A percentile compares a stretch with the other conserved stretches of the same genome.
phyloP scores from a whole-genome alignment of 1,140 invertebrate species.

The Camponotus pennsylvanicus region DNA sequence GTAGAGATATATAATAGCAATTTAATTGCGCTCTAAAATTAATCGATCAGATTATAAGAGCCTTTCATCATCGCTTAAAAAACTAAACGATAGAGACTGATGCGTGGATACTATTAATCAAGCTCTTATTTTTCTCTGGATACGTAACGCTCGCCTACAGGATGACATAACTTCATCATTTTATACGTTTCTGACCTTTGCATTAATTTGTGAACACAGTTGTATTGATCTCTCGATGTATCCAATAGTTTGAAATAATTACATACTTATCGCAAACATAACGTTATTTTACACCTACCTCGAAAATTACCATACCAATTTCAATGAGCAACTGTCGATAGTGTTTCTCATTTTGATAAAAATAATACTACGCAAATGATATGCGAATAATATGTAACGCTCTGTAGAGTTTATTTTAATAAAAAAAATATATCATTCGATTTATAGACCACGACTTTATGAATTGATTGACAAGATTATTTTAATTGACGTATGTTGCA shows the following conservation, averaged over 20 bases:
- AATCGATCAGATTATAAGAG: slow-evolving; percentile 6
- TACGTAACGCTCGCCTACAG: slow-evolving; percentile 58
- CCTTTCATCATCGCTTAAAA: neutral
- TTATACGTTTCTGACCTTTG: slow-evolving; percentile 16
- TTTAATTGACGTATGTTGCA: slow-evolving; percentile 40
- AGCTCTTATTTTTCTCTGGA: slow-evolving; percentile 44
- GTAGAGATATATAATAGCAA: neutral
- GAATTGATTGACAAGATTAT: slow-evolving; percentile 23
- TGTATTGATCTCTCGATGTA: neutral
- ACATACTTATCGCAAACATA: slow-evolving; percentile 5
- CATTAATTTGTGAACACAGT: slow-evolving; percentile 45
- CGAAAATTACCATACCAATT: slow-evolving; percentile 27
- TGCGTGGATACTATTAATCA: slow-evolving; percentile 37
- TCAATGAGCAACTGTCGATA: slow-evolving; percentile 21
- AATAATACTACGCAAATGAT: neutral
- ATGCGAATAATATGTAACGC: neutral
- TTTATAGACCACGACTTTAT: neutral
- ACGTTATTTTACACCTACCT: slow-evolving; percentile 53
- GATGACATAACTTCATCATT: slow-evolving; percentile 49
- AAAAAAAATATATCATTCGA: neutral
- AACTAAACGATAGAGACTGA: neutral
- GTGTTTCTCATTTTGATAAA: slow-evolving; percentile 20
- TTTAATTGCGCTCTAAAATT: neutral
- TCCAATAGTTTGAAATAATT: slow-evolving; percentile 40
- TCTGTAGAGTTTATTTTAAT: slow-evolving; percentile 19